These are phyloP conservation scores for Phrynocephalus guinanensis DNA, from an alignment of 2,797 vertebrate species.

Conservation along the genomic window DNA sequence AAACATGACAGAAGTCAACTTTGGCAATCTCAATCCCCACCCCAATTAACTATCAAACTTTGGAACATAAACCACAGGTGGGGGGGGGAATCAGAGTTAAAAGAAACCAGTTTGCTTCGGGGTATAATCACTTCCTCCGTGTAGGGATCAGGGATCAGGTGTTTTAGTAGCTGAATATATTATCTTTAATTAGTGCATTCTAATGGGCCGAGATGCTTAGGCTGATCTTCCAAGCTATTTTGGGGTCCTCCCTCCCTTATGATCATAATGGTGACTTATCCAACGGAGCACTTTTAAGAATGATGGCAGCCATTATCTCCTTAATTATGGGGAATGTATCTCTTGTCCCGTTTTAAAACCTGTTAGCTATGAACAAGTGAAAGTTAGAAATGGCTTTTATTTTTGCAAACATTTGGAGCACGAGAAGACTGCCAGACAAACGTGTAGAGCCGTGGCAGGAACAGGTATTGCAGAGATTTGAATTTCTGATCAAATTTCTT, in stretches of 20 bases:
- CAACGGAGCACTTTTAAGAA: background rate
- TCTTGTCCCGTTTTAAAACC: background rate
- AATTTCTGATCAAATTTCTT: too few relatives aligned
- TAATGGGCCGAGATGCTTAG: constrained; percentile 14
- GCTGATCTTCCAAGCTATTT: background rate
- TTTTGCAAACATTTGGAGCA: background rate
- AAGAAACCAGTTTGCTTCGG: background rate
- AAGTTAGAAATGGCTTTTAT: background rate
- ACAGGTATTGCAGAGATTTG: too few relatives aligned
- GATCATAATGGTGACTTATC: background rate
- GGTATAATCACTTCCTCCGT: background rate
- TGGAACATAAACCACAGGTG: constrained; percentile 7
- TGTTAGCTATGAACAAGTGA: background rate
- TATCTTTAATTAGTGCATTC: background rate
- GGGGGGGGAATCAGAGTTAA: background rate
- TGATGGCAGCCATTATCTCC: background rate
- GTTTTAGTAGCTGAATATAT: background rate
- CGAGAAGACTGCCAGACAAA: too few relatives aligned
- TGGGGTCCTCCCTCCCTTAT: background rate
- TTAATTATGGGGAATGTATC: background rate
- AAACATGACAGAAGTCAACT: constrained; percentile 27
- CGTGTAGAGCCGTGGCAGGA: background rate
- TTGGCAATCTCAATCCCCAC: constrained; percentile 36
- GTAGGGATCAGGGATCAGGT: background rate
- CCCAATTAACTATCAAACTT: constrained; percentile 35